A percentile compares a stretch with the other conserved stretches of the same genome.
Evolutionary conservation across 2,797 vertebrate genomes (phyloP).

Genomic region (Thaleichthys pacificus): DNA sequence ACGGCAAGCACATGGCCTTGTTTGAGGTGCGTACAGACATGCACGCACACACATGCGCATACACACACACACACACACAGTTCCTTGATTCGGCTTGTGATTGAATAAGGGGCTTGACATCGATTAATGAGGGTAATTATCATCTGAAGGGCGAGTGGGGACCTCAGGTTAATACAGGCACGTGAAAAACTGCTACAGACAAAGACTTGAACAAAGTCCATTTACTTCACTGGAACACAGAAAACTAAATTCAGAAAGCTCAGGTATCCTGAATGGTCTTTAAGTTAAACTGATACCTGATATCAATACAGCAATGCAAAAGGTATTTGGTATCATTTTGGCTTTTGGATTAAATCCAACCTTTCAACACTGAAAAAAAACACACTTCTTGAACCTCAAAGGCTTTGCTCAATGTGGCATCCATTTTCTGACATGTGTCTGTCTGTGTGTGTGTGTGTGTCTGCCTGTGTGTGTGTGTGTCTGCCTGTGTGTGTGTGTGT

Average conservation of each 20-base stretch:
- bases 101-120: constrained; percentile 57
- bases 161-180: constrained; percentile 51
- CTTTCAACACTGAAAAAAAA: too few species aligned
- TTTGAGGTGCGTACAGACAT: constrained; percentile 85
- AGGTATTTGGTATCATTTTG: too few species aligned
- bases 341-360: too few species aligned
- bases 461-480: too few species aligned
- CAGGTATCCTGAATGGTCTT: constrained; percentile 30
- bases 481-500: too few species aligned
- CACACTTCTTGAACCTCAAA: too few species aligned
- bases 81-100: constrained; percentile 39
- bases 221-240: constrained; percentile 21
- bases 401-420: too few species aligned
- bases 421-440: too few species aligned
- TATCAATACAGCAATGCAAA: constrained; percentile 21
- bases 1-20: constrained; percentile 95
- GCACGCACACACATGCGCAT: constrained; percentile 4
- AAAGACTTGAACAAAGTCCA: constrained; percentile 36
- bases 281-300: constrained; percentile 11
- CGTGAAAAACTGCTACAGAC: constrained; percentile 32
- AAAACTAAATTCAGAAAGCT: too few species aligned
- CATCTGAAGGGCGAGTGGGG: constrained; percentile 60
- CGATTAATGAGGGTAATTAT: constrained; percentile 72
- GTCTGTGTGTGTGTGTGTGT: too few species aligned
- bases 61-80: constrained; percentile 23